Conservation (phyloP, 2,888 invertebrate species). For the Sipunculus nudus region DNA sequence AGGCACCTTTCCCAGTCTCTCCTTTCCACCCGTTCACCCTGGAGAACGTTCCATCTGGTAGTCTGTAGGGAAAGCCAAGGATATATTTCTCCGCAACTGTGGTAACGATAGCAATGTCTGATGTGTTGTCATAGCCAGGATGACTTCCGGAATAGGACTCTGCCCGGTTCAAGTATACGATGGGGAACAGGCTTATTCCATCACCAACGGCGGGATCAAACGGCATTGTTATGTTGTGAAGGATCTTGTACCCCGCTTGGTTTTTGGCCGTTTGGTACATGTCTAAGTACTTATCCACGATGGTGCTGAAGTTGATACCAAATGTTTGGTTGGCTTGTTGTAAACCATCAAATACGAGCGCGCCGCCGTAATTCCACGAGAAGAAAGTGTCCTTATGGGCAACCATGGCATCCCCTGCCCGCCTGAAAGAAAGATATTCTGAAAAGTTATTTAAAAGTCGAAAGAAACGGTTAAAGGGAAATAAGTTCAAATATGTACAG, state of each 20-base stretch:
- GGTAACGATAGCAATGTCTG: neutral
- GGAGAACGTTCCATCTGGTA: constrained; percentile 13
- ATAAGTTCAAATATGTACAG: no score
- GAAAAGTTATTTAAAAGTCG: neutral
- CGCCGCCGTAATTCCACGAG: constrained; percentile 16
- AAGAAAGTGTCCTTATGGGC: neutral
- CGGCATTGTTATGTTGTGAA: neutral
- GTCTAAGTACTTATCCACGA: constrained; percentile 9
- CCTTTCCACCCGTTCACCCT: neutral
- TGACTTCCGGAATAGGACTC: neutral
- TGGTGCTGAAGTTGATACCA: neutral
- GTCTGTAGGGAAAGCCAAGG: neutral
- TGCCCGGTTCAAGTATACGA: constrained; percentile 6
- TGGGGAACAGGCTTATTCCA: constrained; percentile 6
- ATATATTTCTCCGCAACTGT: neutral
- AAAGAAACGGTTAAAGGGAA: no score
- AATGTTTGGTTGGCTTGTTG: neutral
- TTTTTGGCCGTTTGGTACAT: neutral
- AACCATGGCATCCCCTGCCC: neutral
- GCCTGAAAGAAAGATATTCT: neutral
- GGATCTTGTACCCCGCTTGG: neutral
- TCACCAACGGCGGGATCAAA: constrained; percentile 6
- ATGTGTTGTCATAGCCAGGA: neutral
- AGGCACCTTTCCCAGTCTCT: constrained; percentile 1
- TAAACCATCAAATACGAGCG: constrained; percentile 3